A percentile compares a stretch with the other conserved stretches of the same genome.
Conservation (phyloP, 2,797 vertebrate genomes). For the Thripadectes ignobilis region DNA sequence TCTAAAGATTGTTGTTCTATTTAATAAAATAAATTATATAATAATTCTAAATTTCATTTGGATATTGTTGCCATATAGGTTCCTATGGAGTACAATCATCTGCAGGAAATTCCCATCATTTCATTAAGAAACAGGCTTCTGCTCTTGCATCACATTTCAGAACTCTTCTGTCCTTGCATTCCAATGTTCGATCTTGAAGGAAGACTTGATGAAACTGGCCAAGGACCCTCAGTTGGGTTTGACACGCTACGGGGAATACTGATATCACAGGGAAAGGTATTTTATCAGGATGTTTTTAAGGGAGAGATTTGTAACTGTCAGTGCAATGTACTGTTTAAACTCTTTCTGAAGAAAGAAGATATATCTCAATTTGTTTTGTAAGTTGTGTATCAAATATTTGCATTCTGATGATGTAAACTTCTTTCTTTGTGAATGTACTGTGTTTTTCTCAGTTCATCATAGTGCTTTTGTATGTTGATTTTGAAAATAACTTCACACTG, state of each 20-base stretch:
- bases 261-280: slow-evolving; percentile 98
- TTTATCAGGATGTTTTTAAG: not conserved
- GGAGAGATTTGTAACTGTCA: not conserved
- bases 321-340: not conserved
- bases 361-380: not conserved
- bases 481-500: not conserved
- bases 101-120: slow-evolving; percentile 93
- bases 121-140: slow-evolving; percentile 92
- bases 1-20: not conserved
- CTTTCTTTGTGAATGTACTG: not conserved
- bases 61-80: slow-evolving; percentile 77
- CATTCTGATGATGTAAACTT: not conserved
- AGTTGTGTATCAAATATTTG: not conserved
- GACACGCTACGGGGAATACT: slow-evolving; percentile 93
- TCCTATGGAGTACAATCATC: slow-evolving; percentile 99
- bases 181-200: slow-evolving; percentile 99
- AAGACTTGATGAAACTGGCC: slow-evolving; percentile 89
- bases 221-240: slow-evolving; percentile 92
- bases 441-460: not conserved
- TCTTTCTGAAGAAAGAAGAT: not conserved
- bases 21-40: not conserved
- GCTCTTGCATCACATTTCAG: slow-evolving; percentile 95
- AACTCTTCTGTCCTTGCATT: slow-evolving; percentile 98
- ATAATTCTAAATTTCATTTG: not conserved
- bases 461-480: not conserved